Base-by-base conservation (phyloP, 2,113 vertebrate species). In the Uria aalge region DNA sequence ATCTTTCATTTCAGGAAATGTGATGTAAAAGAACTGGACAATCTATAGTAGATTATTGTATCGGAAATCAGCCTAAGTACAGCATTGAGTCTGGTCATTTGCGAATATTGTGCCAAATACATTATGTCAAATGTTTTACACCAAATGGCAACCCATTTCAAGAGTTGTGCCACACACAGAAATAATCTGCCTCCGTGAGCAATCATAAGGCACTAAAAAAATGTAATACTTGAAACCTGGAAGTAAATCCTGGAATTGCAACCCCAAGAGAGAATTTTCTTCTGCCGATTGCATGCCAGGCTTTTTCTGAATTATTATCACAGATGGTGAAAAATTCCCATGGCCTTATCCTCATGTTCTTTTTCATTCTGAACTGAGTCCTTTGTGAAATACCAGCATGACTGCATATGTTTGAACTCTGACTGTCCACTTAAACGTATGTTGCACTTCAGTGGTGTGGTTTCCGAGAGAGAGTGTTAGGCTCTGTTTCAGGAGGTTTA, bases 281-380 rank as follows among this genome's bases (percentile, higher is more conserved):
- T 90, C 73, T 92, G 45, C 94, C 92, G 79, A 94, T 74, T 90
- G 67, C 4, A 4, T 94, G 91, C 88, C 88, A 93, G 87, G 82
- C 55, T 83, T 92, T 96, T 91, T 94, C 75, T 93, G 72, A 93
- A 78, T 92, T 95, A 93, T 91, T 96, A 74, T 86, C 94, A 95
- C 92, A 96, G 96, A 96, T 97, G 96, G 96, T 81, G 88, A 95
- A 97, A 96, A 93, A 95, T 84, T 96, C 91, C 94, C 95, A 91
- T 94, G 94, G 92, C 73, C 88, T 92, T 88, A 75, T 86, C 78
- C 34, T 96, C 88, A 91, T 92, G 92, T 77, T 96, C 63, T 92
- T 85, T 91, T 92, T 92, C 88, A 80, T 90, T 94, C 90, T 68
- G 76, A 96, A 88, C 92, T 88, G 82, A 96, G 82, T 83, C 85